Percentiles rank a stretch among this genome's conserved stretches.
Evolutionary conservation across 2,797 vertebrate genomes (phyloP).

Genomic region (Pantherophis alleghaniensis): DNA sequence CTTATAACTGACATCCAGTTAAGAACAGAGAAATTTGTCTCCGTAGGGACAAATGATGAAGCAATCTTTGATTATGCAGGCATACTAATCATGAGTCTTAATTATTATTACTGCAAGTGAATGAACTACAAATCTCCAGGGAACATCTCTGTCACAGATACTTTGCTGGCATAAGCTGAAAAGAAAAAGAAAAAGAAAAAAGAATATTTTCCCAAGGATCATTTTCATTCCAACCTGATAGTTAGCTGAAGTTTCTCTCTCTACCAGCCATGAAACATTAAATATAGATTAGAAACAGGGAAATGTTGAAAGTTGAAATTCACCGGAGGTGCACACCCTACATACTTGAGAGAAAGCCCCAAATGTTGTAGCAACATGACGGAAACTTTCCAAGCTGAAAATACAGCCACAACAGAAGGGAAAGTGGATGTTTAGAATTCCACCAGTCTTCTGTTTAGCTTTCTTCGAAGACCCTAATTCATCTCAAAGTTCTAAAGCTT

Average conservation of each 20-base stretch:
- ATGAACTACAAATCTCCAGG: constrained; percentile 75
- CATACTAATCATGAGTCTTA: constrained; percentile 79
- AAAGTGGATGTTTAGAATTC: constrained; percentile 72
- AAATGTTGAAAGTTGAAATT: constrained; percentile 81
- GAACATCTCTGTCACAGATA: constrained; percentile 72
- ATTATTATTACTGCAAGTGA: constrained; percentile 81
- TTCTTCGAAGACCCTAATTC: constrained; percentile 70
- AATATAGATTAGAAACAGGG: constrained; percentile 80
- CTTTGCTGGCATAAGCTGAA: constrained; percentile 69
- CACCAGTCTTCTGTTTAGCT: constrained; percentile 70
- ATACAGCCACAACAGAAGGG: constrained; percentile 66
- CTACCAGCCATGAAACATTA: constrained; percentile 80
- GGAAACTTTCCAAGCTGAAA: constrained; percentile 68
- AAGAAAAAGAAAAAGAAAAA: constrained; percentile 73
- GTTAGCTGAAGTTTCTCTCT: constrained; percentile 76
- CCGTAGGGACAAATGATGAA: constrained; percentile 72
- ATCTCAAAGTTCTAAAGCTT: constrained; percentile 71
- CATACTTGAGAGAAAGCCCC: constrained; percentile 74
- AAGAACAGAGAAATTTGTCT: constrained; percentile 65
- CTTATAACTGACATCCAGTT: constrained; percentile 77
- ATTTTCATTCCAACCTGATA: constrained; percentile 79
- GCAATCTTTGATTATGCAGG: constrained; percentile 81
- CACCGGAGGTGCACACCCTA: constrained; percentile 71
- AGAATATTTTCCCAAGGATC: constrained; percentile 75
- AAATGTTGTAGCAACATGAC: constrained; percentile 72